phyloP scores from a whole-genome alignment of 2,797 vertebrate genomes.

The Notolabrus celidotus region DNA sequence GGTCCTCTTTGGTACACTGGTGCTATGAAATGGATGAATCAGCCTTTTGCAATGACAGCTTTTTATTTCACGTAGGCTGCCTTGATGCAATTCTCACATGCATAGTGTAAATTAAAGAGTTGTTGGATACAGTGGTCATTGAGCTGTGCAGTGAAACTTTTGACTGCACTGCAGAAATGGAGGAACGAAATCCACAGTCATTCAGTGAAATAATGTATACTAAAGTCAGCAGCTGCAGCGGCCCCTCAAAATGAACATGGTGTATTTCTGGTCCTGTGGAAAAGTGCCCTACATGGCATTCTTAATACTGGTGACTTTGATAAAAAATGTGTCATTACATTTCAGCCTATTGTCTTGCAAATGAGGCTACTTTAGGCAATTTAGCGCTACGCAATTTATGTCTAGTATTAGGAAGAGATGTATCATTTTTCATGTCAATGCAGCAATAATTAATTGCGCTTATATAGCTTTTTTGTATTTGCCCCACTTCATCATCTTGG shows the following conservation, averaged over 20 bases:
- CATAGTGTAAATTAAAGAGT: neutral
- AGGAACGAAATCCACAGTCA: neutral
- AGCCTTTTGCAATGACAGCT: neutral
- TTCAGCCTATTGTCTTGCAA: neutral
- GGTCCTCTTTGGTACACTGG: neutral
- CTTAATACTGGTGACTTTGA: neutral
- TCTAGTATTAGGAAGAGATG: neutral
- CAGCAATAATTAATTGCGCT: too few species aligned
- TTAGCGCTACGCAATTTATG: neutral
- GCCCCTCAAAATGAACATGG: neutral
- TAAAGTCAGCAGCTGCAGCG: neutral
- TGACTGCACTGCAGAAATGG: neutral
- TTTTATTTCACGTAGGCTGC: neutral
- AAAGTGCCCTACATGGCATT: neutral
- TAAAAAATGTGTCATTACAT: neutral
- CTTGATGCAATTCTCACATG: neutral
- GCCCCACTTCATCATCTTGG: too few species aligned
- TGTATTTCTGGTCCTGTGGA: neutral
- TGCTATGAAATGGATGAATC: neutral
- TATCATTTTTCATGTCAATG: too few species aligned
- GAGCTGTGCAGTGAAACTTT: neutral
- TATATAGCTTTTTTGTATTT: too few species aligned
- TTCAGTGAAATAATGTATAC: neutral
- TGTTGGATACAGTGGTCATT: neutral
- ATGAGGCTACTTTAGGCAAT: neutral